Conservation (phyloP, 2,888 invertebrate species). For the Acanthosoma haemorrhoidale region DNA sequence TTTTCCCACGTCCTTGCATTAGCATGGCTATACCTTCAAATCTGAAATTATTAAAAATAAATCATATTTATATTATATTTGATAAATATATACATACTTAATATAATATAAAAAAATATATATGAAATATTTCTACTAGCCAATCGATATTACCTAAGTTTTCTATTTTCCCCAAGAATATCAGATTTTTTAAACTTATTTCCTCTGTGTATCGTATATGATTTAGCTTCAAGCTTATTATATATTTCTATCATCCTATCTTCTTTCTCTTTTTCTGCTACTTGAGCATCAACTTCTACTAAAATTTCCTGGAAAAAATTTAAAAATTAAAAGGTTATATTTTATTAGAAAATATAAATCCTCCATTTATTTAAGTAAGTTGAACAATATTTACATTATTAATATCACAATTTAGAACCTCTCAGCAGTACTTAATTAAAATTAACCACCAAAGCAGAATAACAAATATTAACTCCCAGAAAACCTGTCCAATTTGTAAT, state of each 20-base stretch:
- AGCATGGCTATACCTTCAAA: slow-evolving; percentile 85
- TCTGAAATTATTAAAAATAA: slow-evolving; percentile 45
- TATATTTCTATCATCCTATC: slow-evolving; percentile 88
- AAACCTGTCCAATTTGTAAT: too few relatives aligned
- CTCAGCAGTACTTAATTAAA: too few relatives aligned
- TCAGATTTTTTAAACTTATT: slow-evolving; percentile 91
- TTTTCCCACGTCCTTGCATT: slow-evolving; percentile 87
- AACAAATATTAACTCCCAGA: too few relatives aligned
- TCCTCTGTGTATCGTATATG: slow-evolving; percentile 75
- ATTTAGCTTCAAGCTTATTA: slow-evolving; percentile 86
- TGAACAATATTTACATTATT: too few relatives aligned
- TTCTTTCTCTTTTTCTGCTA: slow-evolving; percentile 85
- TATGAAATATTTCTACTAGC: too few relatives aligned
- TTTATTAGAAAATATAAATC: too few relatives aligned
- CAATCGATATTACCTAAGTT: slow-evolving; percentile 64
- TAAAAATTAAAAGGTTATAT: too few relatives aligned
- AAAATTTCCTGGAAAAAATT: slow-evolving; percentile 64
- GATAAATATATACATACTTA: too few relatives aligned
- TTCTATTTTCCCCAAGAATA: slow-evolving; percentile 74
- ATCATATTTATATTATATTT: not conserved
- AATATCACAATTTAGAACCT: too few relatives aligned
- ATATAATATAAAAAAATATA: too few relatives aligned
- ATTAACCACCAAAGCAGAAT: too few relatives aligned
- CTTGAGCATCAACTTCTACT: slow-evolving; percentile 85
- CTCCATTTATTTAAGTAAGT: too few relatives aligned